A percentile compares a stretch with the other conserved stretches of the same genome.
Conservation (phyloP, 2,113 vertebrate species). For the Passer domesticus region DNA sequence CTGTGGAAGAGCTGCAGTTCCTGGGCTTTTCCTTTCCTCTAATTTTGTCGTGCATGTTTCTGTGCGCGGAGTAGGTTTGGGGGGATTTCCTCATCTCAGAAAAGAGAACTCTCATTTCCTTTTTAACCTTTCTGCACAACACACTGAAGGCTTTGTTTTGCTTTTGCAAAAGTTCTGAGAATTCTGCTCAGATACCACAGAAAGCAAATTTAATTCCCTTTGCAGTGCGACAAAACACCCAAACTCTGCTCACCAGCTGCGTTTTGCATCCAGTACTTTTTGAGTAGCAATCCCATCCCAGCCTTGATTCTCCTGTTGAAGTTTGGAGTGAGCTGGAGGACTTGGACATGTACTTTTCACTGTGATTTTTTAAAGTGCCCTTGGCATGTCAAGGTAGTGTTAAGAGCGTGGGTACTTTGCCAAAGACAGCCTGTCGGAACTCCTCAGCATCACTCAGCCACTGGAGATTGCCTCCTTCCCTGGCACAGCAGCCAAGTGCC, state of each 20-base stretch:
- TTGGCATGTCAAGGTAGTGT: not conserved
- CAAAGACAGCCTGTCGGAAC: not conserved
- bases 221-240: not conserved
- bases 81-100: not conserved
- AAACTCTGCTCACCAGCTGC: not conserved
- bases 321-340: not conserved
- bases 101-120: not conserved
- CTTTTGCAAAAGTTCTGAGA: not conserved
- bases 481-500: not conserved
- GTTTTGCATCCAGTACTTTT: not conserved
- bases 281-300: not conserved
- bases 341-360: not conserved
- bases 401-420: not conserved
- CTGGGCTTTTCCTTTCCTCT: not conserved
- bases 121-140: not conserved
- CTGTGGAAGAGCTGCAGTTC: not conserved
- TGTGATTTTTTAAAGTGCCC: not conserved
- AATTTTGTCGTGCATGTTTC: not conserved
- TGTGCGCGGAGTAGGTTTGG: fast-evolving
- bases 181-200: not conserved
- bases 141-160: not conserved
- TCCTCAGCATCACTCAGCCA: not conserved
- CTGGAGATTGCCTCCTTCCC: not conserved
- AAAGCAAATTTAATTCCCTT: not conserved
- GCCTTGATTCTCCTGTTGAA: not conserved